phyloP scores from a whole-genome alignment of 2,113 vertebrate genomes.

The human (Homo sapiens) region DNA sequence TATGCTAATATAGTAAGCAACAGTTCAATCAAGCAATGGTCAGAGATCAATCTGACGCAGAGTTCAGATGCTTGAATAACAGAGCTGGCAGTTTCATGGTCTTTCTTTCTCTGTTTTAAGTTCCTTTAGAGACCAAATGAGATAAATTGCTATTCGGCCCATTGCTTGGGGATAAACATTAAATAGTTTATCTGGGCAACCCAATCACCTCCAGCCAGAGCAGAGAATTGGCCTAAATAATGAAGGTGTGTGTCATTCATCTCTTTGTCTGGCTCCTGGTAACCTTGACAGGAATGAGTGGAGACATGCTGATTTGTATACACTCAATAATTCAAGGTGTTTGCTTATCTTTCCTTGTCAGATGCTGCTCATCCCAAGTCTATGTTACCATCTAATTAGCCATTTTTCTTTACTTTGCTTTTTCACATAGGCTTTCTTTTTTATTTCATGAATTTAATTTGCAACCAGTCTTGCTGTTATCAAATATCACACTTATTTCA shows the following conservation, averaged over 20 bases:
- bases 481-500: conserved; percentile 59
- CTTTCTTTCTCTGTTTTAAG: neutral
- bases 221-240: conserved; percentile 77
- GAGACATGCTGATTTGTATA: conserved; percentile 79
- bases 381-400: conserved; percentile 77
- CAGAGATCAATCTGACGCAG: conserved; percentile 39
- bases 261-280: conserved; percentile 78
- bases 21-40: conserved; percentile 48
- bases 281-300: conserved; percentile 76
- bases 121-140: conserved; percentile 69
- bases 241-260: conserved; percentile 79
- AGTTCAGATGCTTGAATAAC: conserved; percentile 53
- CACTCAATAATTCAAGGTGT: conserved; percentile 82
- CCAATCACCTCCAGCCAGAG: conserved; percentile 75
- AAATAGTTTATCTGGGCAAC: conserved; percentile 73
- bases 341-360: conserved; percentile 82
- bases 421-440: conserved; percentile 51
- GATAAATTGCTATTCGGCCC: conserved; percentile 77
- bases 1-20: neutral
- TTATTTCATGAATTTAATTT: conserved; percentile 69
- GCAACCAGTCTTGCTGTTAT: conserved; percentile 42
- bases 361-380: conserved; percentile 75
- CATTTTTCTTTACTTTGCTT: conserved; percentile 67
- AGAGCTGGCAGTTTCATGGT: conserved; percentile 16
- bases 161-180: conserved; percentile 74